These are phyloP conservation scores for Chaetodon auriga DNA, from an alignment of 2,113 vertebrate species.

Conservation along the genomic window DNA sequence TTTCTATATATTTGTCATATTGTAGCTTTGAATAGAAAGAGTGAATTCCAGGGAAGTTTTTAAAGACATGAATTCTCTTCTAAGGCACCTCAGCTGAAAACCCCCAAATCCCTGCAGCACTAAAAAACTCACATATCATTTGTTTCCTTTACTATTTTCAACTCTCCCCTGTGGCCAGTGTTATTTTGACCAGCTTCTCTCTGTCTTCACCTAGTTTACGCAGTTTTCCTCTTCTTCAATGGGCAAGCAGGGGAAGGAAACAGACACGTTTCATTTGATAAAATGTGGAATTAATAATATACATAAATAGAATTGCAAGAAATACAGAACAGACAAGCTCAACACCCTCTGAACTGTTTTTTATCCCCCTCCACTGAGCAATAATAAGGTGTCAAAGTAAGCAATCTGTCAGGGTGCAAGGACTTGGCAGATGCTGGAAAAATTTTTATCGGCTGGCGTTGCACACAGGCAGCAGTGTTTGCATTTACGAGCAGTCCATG, in stretches of 20 bases:
- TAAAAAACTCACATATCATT: conserved; percentile 50
- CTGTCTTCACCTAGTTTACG: conserved; percentile 40
- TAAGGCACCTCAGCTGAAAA: conserved; percentile 20
- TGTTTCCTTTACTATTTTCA: conserved; percentile 56
- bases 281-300: conserved; percentile 31
- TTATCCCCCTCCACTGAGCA: conserved; percentile 36
- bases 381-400: conserved; percentile 70
- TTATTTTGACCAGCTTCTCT: conserved; percentile 44
- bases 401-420: conserved; percentile 67
- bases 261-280: neutral
- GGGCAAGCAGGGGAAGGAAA: neutral
- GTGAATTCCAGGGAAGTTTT: neutral
- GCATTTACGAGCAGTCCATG: conserved; percentile 40
- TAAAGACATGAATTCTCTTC: neutral
- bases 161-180: conserved; percentile 32
- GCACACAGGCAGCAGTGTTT: conserved; percentile 32
- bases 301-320: conserved; percentile 9
- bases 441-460: conserved; percentile 46
- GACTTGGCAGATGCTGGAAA: conserved; percentile 52
- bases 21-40: conserved; percentile 17
- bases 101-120: conserved; percentile 15
- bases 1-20: conserved; percentile 5
- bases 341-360: conserved; percentile 43
- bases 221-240: neutral
- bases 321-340: conserved; percentile 31